These are phyloP conservation scores for Cylindroiulus punctatus DNA, from an alignment of 2,888 invertebrate species.

Conservation along the genomic window DNA sequence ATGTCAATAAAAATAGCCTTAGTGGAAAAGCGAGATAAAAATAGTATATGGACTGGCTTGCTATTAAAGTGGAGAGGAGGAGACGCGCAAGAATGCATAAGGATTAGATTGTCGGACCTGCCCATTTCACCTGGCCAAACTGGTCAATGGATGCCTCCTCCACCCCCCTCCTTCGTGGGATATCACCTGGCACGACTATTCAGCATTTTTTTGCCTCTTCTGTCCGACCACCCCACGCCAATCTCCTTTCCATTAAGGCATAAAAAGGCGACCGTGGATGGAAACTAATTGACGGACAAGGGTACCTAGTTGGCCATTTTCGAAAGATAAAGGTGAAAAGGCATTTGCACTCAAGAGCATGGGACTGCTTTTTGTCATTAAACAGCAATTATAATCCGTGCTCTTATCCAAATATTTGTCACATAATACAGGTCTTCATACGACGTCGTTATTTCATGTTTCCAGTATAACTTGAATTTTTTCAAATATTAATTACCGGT, in stretches of 20 bases:
- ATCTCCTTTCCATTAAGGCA: constrained; percentile 42
- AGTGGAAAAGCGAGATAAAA: constrained; percentile 35
- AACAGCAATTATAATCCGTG: constrained; percentile 22
- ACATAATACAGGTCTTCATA: neutral
- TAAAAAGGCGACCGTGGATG: constrained; percentile 31
- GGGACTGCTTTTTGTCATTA: constrained; percentile 42
- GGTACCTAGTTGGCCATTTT: constrained; percentile 42
- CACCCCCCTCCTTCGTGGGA: constrained; percentile 31
- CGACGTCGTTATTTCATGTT: neutral
- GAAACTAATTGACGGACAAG: constrained; percentile 37
- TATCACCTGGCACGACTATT: constrained; percentile 44
- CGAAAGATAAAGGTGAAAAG: constrained; percentile 37
- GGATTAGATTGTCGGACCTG: constrained; percentile 26
- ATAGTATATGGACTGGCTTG: neutral
- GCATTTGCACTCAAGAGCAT: constrained; percentile 20
- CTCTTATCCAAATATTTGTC: constrained; percentile 34
- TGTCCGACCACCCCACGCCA: constrained; percentile 2
- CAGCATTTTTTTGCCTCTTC: constrained; percentile 9
- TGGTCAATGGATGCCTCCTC: constrained; percentile 48
- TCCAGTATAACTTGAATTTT: neutral
- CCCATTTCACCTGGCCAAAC: constrained; percentile 48
- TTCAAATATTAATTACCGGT: neutral
- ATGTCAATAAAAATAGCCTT: constrained; percentile 20
- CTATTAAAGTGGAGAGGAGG: constrained; percentile 5
- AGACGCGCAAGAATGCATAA: constrained; percentile 33